phyloP scores from a whole-genome alignment of 1,140 invertebrate species.

The Prorops nasuta region DNA sequence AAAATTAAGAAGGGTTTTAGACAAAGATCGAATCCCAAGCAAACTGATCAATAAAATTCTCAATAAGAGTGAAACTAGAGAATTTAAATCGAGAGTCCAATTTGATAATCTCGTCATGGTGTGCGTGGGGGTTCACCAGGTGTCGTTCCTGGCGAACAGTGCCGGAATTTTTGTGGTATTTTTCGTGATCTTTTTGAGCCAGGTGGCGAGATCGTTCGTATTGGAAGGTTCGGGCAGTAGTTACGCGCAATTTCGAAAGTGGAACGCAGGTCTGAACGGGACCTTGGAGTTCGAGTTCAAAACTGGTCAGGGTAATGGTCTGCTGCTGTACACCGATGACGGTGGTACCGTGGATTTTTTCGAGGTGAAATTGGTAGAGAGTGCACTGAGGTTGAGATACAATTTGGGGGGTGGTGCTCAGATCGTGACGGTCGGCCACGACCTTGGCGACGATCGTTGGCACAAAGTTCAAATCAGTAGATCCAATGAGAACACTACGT shows the following conservation, averaged over 20 bases:
- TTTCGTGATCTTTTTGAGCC: no score
- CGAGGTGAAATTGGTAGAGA: slow-evolving; percentile 90
- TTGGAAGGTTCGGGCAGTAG: slow-evolving; percentile 82
- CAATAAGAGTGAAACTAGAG: no score
- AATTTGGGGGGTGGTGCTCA: slow-evolving; percentile 84
- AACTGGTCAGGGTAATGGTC: slow-evolving; percentile 84
- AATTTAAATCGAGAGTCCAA: no score
- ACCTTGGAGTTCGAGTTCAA: slow-evolving; percentile 91
- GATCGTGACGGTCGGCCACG: slow-evolving; percentile 81
- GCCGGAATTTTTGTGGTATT: no score
- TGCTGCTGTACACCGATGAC: slow-evolving; percentile 91
- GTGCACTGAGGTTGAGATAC: slow-evolving; percentile 81
- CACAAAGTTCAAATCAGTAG: slow-evolving; percentile 79
- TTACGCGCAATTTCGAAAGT: slow-evolving; percentile 87
- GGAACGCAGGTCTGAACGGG: slow-evolving; percentile 83
- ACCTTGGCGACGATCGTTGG: slow-evolving; percentile 86
- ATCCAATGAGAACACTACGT: slow-evolving; percentile 73
- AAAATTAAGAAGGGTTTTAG: no score
- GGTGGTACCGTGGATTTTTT: slow-evolving; percentile 94
- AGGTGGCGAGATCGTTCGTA: slow-evolving; percentile 58
- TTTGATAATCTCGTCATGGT: no score
- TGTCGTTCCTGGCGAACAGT: no score
- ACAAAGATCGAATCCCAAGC: no score
- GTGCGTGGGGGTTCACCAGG: no score
- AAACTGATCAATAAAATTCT: no score